phyloP scores from a whole-genome alignment of 2,888 invertebrate species.

The Idaea dimidiata region DNA sequence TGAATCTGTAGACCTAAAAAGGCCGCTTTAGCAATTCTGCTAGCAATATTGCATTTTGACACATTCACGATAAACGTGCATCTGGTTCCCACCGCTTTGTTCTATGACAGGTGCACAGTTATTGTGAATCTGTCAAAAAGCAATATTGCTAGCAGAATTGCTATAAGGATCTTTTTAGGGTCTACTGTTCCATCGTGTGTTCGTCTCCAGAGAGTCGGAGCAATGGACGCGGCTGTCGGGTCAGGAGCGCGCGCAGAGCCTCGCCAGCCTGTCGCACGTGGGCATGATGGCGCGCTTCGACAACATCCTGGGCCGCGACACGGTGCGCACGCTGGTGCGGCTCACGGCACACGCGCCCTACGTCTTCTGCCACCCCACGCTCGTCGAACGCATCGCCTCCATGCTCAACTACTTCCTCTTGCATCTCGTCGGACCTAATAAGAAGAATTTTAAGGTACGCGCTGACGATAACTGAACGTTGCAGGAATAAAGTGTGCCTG shows the following conservation, averaged over 20 bases:
- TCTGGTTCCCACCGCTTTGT: too few species aligned
- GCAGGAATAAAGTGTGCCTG: too few species aligned
- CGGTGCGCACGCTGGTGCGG: constrained; percentile 90
- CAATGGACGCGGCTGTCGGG: constrained; percentile 86
- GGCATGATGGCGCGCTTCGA: constrained; percentile 94
- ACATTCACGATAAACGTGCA: too few species aligned
- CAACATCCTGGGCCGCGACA: constrained; percentile 94
- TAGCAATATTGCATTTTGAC: too few species aligned
- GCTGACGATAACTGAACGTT: too few species aligned
- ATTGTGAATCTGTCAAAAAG: too few species aligned
- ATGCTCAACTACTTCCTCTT: constrained; percentile 97
- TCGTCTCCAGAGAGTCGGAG: constrained; percentile 81
- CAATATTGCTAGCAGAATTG: too few species aligned
- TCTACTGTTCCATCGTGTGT: not conserved
- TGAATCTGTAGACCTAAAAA: too few species aligned
- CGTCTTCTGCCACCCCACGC: constrained; percentile 94
- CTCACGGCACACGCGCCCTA: constrained; percentile 87
- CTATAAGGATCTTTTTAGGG: too few species aligned
- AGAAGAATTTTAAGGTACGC: constrained; percentile 95
- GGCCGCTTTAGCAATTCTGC: too few species aligned
- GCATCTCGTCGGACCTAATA: constrained; percentile 94
- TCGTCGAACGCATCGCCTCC: constrained; percentile 95
- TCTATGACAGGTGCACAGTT: too few species aligned
- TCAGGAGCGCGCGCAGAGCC: constrained; percentile 88
- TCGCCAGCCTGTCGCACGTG: constrained; percentile 85